These are phyloP conservation scores for Chelidonichthys spinosus DNA, from an alignment of 2,797 vertebrate genomes.

Conservation along the genomic window DNA sequence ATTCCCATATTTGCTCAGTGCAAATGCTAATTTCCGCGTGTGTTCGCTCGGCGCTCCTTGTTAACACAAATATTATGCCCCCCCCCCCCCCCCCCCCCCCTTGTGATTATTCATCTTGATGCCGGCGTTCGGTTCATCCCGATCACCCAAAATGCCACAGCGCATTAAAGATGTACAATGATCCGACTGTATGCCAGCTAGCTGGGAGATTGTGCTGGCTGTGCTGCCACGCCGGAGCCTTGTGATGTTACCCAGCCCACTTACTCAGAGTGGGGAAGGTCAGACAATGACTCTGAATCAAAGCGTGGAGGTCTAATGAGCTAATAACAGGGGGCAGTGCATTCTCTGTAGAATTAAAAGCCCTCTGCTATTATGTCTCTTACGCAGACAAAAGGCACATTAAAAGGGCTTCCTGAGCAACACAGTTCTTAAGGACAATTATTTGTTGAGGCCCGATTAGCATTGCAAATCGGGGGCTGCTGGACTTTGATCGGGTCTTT, in stretches of 20 bases:
- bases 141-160: conserved; percentile 16
- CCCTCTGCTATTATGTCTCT: conserved; percentile 73
- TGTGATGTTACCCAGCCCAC: conserved; percentile 60
- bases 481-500: conserved; percentile 83
- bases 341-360: conserved; percentile 74
- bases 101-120: conserved; percentile 42
- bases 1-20: conserved; percentile 56
- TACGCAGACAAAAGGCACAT: conserved; percentile 79
- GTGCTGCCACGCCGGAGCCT: conserved; percentile 38
- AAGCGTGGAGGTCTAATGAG: conserved; percentile 71
- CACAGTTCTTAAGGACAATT: conserved; percentile 80
- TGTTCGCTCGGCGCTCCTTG: conserved; percentile 58
- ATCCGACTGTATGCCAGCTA: conserved; percentile 9
- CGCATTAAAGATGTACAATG: conserved; percentile 18
- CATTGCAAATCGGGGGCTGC: conserved; percentile 80
- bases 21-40: conserved; percentile 67
- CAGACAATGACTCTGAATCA: conserved; percentile 73
- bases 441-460: conserved; percentile 80
- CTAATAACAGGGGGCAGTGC: conserved; percentile 78
- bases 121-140: conserved; percentile 39
- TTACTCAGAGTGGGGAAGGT: conserved; percentile 66
- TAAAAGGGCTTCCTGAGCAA: conserved; percentile 73
- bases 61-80: conserved; percentile 53
- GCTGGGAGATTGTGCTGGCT: conserved; percentile 12
- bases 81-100: neutral